phyloP scores from a whole-genome alignment of 2,888 invertebrate species.

The Zelleria hepariella region DNA sequence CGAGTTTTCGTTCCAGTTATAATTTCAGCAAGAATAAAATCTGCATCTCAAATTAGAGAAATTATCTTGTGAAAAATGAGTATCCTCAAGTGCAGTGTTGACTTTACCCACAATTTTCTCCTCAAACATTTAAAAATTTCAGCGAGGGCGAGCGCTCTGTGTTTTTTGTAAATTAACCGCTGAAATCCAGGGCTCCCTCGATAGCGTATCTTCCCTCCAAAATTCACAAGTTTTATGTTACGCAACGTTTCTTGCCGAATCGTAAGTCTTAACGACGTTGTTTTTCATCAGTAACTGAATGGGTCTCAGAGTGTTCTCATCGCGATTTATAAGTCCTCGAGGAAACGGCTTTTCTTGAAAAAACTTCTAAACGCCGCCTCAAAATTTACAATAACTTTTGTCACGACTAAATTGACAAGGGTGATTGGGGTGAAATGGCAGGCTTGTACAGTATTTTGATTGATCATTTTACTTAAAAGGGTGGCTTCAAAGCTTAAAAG shows the following conservation, averaged over 20 bases:
- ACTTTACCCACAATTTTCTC: not conserved
- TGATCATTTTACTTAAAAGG: not conserved
- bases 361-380: not conserved
- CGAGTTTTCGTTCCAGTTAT: not conserved
- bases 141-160: not conserved
- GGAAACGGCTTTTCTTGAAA: not conserved
- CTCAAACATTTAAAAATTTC: not conserved
- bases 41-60: not conserved
- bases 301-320: constrained; percentile 26
- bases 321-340: constrained; percentile 32
- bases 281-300: constrained; percentile 36
- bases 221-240: constrained; percentile 11
- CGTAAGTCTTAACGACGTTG: constrained; percentile 32
- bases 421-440: not conserved
- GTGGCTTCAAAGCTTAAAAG: too few species aligned
- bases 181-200: not conserved
- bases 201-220: not conserved
- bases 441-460: not conserved
- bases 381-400: not conserved
- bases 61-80: not conserved
- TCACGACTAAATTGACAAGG: not conserved
- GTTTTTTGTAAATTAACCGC: not conserved
- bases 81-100: not conserved
- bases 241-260: constrained; percentile 25
- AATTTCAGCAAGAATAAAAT: too few species aligned